Conservation (phyloP, 2,888 invertebrate genomes). For the Silvanus unidentatus region DNA sequence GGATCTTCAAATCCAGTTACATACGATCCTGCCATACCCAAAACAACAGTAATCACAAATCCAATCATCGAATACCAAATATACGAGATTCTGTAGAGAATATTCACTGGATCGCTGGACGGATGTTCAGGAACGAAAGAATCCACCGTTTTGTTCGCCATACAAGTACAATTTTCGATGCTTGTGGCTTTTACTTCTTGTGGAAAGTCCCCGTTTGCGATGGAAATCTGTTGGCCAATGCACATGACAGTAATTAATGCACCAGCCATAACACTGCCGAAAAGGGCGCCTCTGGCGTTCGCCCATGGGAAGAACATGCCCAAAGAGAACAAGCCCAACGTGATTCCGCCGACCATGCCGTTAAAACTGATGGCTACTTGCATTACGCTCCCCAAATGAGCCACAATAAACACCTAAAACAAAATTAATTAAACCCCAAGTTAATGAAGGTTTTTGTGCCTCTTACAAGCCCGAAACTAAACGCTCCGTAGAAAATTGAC, state of each 20-base stretch:
- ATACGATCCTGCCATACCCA: conserved; percentile 69
- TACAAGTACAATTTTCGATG: conserved; percentile 47
- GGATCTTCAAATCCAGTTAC: conserved; percentile 59
- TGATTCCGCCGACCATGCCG: conserved; percentile 84
- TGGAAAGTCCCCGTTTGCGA: conserved; percentile 44
- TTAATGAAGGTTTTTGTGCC: neutral
- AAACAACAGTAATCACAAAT: conserved; percentile 62
- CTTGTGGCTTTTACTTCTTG: conserved; percentile 49
- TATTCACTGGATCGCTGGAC: conserved; percentile 32
- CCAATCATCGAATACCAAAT: conserved; percentile 88
- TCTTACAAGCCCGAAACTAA: conserved; percentile 59
- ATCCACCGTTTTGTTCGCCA: neutral
- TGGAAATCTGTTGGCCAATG: conserved; percentile 60
- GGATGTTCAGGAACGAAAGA: conserved; percentile 9
- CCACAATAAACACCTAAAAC: conserved; percentile 70
- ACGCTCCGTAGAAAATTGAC: conserved; percentile 61
- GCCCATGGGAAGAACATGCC: conserved; percentile 88
- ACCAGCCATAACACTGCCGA: conserved; percentile 57
- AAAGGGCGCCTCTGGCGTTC: conserved; percentile 69
- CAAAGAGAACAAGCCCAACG: conserved; percentile 77
- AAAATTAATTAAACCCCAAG: conserved; percentile 9
- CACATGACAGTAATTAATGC: conserved; percentile 59
- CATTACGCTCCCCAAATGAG: conserved; percentile 79
- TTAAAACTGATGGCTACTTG: conserved; percentile 85
- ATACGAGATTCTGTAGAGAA: conserved; percentile 72